Percentiles rank a stretch among this genome's conserved stretches.
These are phyloP conservation scores for Rynchops niger DNA, from an alignment of 2,113 vertebrate species.

Conservation along the genomic window DNA sequence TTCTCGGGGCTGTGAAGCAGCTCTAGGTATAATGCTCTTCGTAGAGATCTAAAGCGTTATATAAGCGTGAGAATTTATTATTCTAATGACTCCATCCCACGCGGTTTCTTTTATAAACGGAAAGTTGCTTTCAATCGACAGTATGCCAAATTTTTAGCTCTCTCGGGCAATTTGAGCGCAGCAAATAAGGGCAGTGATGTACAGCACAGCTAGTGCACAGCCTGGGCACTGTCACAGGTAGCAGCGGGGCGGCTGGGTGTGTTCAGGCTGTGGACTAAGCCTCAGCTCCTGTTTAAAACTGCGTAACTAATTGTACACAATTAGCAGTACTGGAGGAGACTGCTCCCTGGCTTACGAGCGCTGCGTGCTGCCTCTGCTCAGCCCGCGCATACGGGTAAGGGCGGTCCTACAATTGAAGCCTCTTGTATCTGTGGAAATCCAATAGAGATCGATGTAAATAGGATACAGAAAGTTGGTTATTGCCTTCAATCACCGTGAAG, in stretches of 20 bases:
- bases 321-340: neutral
- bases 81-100: neutral
- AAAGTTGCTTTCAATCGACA: neutral
- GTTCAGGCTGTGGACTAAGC: neutral
- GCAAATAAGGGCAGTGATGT: neutral
- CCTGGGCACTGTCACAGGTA: neutral
- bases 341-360: neutral
- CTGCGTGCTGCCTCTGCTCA: neutral
- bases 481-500: neutral
- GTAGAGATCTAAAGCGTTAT: neutral
- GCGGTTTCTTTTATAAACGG: neutral
- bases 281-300: neutral
- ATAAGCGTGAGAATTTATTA: neutral
- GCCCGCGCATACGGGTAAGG: neutral
- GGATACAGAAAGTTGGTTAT: neutral
- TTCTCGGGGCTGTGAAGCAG: neutral
- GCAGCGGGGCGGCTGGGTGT: too few relatives aligned
- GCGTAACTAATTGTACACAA: neutral
- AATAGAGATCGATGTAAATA: rapidly evolving
- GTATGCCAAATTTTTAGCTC: neutral
- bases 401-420: neutral
- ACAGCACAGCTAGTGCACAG: neutral
- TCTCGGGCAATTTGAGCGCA: rapidly evolving
- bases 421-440: neutral
- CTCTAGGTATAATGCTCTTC: rapidly evolving